Evolutionary conservation across 2,113 vertebrate genomes (phyloP), one percentile per base, ranked within the genome.

Genomic region (Mugil cephalus): DNA sequence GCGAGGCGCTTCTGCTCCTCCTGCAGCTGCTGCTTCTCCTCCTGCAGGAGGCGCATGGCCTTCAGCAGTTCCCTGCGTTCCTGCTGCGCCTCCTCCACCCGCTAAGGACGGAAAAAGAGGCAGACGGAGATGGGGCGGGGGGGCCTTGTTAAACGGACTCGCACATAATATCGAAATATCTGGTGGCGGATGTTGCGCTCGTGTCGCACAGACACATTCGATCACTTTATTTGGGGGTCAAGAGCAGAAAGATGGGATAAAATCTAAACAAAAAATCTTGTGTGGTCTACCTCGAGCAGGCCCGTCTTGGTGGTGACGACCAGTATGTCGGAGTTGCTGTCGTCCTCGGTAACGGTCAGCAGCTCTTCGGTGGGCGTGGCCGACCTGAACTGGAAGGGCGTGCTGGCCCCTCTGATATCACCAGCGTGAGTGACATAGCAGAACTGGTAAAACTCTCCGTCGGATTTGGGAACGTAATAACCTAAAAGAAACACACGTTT

Each of bases 391-490:
- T 98, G 98, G 89, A 99, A 99, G 42, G 98, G 98, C 1, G 98
- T 99, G 83, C 98, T 99, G 68, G 98, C 98, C 61, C 98, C 98
- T 86, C 98, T 93, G 80, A 99, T 99, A 87, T 99, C 98, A 50
- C 98, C 98, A 64, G 95, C 93, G 40, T 99, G 95, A 4, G 97
- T 99, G 78, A 99, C 98, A 0, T 99, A 99, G 84, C 98, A 99
- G 89, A 99, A 99, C 93, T 99, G 98, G 89, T 99, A 99, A 93
- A 99, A 99, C 89, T 99, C 98, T 47, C 97, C 97, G 15, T 99
- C 98, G 55, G 98, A 97, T 82, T 97, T 99, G 53, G 98, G 98
- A 85, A 99, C 95, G 17, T 99, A 99, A 79, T 99, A 99, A 4
- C 97, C 98, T 99, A 52, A 46, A 40, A 51, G n/a, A 51, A 24